Base-by-base conservation (phyloP, 2,888 invertebrate genomes). In the Galerucella pusilla region DNA sequence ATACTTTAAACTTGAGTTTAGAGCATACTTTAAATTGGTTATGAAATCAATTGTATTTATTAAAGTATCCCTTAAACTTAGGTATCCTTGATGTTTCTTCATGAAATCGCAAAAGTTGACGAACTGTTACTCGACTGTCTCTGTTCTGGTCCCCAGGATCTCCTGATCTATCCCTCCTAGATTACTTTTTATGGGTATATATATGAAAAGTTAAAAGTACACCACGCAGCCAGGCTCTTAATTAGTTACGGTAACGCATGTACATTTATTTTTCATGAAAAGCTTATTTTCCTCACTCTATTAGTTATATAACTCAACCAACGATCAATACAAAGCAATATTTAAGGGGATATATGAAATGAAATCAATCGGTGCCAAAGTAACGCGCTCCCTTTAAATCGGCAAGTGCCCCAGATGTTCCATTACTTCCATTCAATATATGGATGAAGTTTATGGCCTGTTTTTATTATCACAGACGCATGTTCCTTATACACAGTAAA, bases 391-490 rank as follows among this genome's bases (percentile, higher is more conserved):
- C 64, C 46, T 65, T 65, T 65, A 65, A 65, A 65, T 65, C 16
- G 64, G 42, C 64, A 65, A 65, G 64, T 65, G 64, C 64, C 64
- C 64, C 64, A 65, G 64, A 65, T 65, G 64, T 65, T 65, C 46
- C 64, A 65, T 65, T 65, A 65, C 64, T 65, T 65, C 64, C 64
- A 65, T 65, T 65, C 64, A 65, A 65, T 65, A 65, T 65, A 65
- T 65, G 64, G 64, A 65, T 65, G 46, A 65, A 65, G 64, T 65
- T 65, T 65, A 65, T 65, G 64, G 64, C 64, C 64, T 65, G 64
- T 65, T 65, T 65, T 65, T 65, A 65, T 65, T 65, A 65, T 65
- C 64, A 20, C 12, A 16, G 45, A 65, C 20, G 64, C 64, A 65
- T 65, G 64, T 65, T 45, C 64, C 64, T 65, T 46, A 28, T 28